phyloP scores from a whole-genome alignment of 2,113 vertebrate genomes.

The Gasterosteus aculeatus region DNA sequence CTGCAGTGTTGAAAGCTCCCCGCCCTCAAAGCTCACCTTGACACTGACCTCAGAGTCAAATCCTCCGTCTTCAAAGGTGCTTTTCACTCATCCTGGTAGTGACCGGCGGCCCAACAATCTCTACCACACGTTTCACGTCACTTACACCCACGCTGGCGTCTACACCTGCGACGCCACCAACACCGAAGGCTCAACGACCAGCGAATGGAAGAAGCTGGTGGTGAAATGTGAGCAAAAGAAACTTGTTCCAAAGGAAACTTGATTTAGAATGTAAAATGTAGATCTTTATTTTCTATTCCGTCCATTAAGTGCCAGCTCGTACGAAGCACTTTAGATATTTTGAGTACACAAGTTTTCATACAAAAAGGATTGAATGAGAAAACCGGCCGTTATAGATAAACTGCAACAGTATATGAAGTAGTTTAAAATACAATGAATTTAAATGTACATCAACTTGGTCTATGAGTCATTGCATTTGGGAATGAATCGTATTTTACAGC shows the following conservation, averaged over 20 bases:
- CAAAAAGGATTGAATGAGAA: too few species aligned
- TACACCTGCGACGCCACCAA: conserved; percentile 61
- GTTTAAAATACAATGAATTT: too few species aligned
- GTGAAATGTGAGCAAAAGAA: conserved; percentile 72
- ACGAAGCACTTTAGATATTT: too few species aligned
- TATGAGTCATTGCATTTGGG: not conserved
- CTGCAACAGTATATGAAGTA: not conserved
- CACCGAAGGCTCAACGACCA: not conserved
- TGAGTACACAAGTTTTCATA: too few species aligned
- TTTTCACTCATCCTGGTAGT: fast-evolving
- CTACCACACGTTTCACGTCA: not conserved
- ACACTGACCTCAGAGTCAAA: not conserved
- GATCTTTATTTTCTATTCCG: not conserved
- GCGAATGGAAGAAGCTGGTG: not conserved
- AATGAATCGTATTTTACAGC: not conserved
- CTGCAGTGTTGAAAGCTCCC: conserved; percentile 68
- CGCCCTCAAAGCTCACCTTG: not conserved
- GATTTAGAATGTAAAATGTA: not conserved
- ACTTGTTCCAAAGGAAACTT: too few species aligned
- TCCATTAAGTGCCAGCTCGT: too few species aligned
- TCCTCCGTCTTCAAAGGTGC: fast-evolving
- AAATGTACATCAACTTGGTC: not conserved
- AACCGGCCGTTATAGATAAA: too few species aligned
- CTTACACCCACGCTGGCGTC: not conserved
- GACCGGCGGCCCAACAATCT: not conserved